Percentiles rank a stretch among this genome's conserved stretches.
Conservation (phyloP, 2,888 invertebrate species). For the Drosophila fungiperda region DNA sequence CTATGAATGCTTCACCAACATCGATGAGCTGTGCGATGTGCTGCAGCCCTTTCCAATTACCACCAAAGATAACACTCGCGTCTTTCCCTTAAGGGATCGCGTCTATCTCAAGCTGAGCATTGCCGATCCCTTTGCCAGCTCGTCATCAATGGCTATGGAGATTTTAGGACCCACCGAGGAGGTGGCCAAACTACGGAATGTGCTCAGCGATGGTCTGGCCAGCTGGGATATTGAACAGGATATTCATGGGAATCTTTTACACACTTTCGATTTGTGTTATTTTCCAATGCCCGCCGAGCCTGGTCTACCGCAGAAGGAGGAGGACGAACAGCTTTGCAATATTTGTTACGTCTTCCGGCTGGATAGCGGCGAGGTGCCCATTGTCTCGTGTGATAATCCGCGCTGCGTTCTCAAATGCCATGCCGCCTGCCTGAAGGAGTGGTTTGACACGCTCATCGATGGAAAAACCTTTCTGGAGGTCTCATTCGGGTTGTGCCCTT, state of each 20-base stretch:
- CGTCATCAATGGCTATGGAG: slow-evolving; percentile 77
- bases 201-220: slow-evolving; percentile 79
- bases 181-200: slow-evolving; percentile 75
- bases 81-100: slow-evolving; percentile 82
- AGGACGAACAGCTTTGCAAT: slow-evolving; percentile 73
- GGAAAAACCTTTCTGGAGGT: slow-evolving; percentile 83
- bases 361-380: slow-evolving; percentile 81
- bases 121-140: slow-evolving; percentile 79
- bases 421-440: slow-evolving; percentile 82
- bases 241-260: slow-evolving; percentile 83
- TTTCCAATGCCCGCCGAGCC: slow-evolving; percentile 80
- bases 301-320: slow-evolving; percentile 27
- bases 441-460: slow-evolving; percentile 83
- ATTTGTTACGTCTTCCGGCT: slow-evolving; percentile 83
- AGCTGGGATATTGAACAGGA: slow-evolving; percentile 83
- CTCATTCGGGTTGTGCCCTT: slow-evolving; percentile 83
- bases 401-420: slow-evolving; percentile 83
- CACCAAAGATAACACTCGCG: slow-evolving; percentile 80
- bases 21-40: slow-evolving; percentile 84
- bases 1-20: slow-evolving; percentile 80
- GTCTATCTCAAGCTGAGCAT: slow-evolving; percentile 82
- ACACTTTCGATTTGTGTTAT: slow-evolving; percentile 84
- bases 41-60: slow-evolving; percentile 80
- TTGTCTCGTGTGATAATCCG: slow-evolving; percentile 83
- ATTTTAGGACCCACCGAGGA: slow-evolving; percentile 84